Evolutionary conservation across 2,797 vertebrate genomes (phyloP), one percentile per base, ranked within the genome.

Genomic region (Mormyrus hasselquistii): DNA sequence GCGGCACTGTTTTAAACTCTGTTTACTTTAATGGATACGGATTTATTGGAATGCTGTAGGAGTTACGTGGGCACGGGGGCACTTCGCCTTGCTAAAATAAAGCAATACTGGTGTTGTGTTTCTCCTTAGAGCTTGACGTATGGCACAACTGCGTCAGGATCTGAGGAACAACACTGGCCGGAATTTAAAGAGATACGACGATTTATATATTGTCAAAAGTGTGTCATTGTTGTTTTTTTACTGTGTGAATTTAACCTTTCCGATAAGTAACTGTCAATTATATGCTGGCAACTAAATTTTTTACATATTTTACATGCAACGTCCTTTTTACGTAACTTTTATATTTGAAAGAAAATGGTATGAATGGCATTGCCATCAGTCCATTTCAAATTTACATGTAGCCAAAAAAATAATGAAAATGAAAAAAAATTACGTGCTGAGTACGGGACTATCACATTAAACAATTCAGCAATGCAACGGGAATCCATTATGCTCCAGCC

Each of bases 61-160:
- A 87, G 85, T 57, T 87, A 57, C 85, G 85, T 59, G 85, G 85
- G 85, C 85, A 87, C 29, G 57, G 50, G 16, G 34, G 50, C 85
- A 87, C 50, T 34, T 87, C 52, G 65, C 29, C 29, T 19, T 57
- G 29, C 53, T 53, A 57, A 57, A 87, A 87, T 87, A 57, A 59
- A 87, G 19, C 29, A 53, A 50, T 34, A 29, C 16, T 86, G 14
- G 29, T 41, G 25, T 53, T 55, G 49, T 34, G 85, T 87, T 91
- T 90, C 52, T 85, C 88, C 49, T 41, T 12, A 73, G 65, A 57
- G 90, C 88, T 88, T 25, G 34, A 83, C 29, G 34, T 87, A 89
- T 92, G 93, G 93, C 93, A 92, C 88, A 57, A 52, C 52, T 93
- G 92, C 93, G 91, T 92, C 92, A 91, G 79, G 65, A 89, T 10